Evolutionary conservation across 2,113 vertebrate genomes (phyloP).

Genomic region (Pandion haliaetus): DNA sequence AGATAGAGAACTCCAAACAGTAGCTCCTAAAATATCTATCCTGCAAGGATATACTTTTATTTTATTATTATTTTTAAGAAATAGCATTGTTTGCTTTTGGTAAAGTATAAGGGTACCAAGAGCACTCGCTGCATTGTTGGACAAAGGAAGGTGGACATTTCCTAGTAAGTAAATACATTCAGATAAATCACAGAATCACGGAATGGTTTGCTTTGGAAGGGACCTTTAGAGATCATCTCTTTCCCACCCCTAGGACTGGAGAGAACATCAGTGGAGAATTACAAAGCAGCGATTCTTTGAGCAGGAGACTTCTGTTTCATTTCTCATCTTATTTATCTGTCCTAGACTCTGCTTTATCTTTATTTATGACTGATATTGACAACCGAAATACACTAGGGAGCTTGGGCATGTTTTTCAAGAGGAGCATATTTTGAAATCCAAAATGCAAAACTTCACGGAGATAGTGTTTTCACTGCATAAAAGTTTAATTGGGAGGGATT

Average conservation of each 20-base stretch:
- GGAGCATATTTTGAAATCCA: slow-evolving; percentile 21
- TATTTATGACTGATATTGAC: slow-evolving; percentile 53
- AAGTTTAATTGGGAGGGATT: slow-evolving; percentile 39
- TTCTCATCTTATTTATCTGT: not conserved
- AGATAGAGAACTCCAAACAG: not conserved
- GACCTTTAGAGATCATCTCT: not conserved
- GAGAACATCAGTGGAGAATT: not conserved
- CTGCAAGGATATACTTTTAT: not conserved
- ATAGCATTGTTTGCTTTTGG: not conserved
- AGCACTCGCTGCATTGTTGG: not conserved
- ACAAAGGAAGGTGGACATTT: not conserved
- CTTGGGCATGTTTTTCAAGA: not conserved
- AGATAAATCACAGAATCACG: not conserved
- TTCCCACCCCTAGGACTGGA: not conserved
- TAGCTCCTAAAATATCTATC: not conserved
- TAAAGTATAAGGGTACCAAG: not conserved
- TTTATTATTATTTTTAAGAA: not conserved
- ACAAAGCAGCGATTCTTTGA: not conserved
- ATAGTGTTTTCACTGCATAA: not conserved
- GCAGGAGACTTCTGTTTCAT: not conserved
- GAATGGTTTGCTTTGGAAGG: not conserved
- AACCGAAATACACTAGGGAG: not conserved
- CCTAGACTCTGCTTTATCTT: slow-evolving; percentile 49
- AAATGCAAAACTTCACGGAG: slow-evolving; percentile 24
- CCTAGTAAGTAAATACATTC: not conserved